Conservation (phyloP, 2,888 invertebrate species). For the Cheilosia grossa region DNA sequence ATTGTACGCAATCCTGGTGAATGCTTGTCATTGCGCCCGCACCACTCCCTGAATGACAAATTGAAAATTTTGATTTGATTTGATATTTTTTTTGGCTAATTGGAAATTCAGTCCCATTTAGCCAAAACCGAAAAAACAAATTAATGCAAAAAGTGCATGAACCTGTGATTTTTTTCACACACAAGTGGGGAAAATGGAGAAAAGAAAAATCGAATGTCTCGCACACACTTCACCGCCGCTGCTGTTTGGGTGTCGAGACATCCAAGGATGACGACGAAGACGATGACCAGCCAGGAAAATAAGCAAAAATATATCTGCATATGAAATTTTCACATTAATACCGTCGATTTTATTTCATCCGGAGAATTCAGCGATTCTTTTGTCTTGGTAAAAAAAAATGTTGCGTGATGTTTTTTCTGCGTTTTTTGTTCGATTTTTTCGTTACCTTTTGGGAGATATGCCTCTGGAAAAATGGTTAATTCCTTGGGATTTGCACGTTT, state of each 20-base stretch:
- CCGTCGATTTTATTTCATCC: conserved; percentile 19
- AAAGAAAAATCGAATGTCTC: conserved; percentile 69
- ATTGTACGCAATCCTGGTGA: conserved; percentile 22
- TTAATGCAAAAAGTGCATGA: conserved; percentile 52
- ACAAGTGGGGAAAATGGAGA: conserved; percentile 44
- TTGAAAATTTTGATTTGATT: not conserved
- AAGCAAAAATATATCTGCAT: conserved; percentile 41
- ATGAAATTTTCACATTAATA: conserved; percentile 43
- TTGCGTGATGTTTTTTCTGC: conserved; percentile 13
- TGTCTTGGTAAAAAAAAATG: conserved; percentile 46
- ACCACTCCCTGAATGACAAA: not conserved
- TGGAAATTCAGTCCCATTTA: conserved; percentile 35
- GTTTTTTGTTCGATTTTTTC: conserved; percentile 32
- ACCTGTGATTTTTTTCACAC: conserved; percentile 32
- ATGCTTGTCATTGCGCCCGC: conserved; percentile 17
- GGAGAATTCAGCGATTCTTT: conserved; percentile 49
- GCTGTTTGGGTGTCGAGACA: conserved; percentile 18
- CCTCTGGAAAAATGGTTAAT: conserved; percentile 69
- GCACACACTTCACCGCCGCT: conserved; percentile 44
- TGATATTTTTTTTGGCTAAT: conserved; percentile 18
- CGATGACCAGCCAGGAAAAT: conserved; percentile 34
- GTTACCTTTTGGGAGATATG: conserved; percentile 70
- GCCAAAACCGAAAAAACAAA: not conserved
- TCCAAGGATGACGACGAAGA: conserved; percentile 62
- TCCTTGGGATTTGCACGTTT: conserved; percentile 64